A percentile compares a stretch with the other conserved stretches of the same genome.
These are phyloP conservation scores for Polypterus bichir DNA, from an alignment of 2,113 vertebrate genomes.

Conservation along the genomic window DNA sequence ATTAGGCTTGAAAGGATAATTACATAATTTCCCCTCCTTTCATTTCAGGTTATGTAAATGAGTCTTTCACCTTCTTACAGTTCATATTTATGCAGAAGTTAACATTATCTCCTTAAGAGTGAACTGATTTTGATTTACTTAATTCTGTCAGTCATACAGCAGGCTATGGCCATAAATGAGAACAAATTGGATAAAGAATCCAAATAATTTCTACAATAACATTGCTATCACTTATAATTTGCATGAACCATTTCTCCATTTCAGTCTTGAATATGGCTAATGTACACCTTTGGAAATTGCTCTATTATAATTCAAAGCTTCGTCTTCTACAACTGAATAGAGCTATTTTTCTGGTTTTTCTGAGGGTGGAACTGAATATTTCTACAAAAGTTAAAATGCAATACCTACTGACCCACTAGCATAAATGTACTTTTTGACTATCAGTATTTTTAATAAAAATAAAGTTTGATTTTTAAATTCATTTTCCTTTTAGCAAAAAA, in stretches of 20 bases:
- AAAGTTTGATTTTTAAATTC: no score
- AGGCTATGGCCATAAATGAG: conserved; percentile 28
- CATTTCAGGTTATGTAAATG: conserved; percentile 82
- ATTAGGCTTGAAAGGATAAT: conserved; percentile 94
- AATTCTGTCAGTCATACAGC: conserved; percentile 57
- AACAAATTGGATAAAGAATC: conserved; percentile 44
- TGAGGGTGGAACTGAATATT: background rate
- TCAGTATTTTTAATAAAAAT: no score
- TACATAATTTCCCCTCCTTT: conserved; percentile 74
- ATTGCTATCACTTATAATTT: conserved; percentile 27
- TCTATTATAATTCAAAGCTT: background rate
- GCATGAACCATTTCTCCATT: conserved; percentile 21
- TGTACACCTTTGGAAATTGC: conserved; percentile 4
- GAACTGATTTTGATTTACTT: conserved; percentile 56
- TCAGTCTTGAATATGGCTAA: conserved; percentile 15
- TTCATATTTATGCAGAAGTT: conserved; percentile 51
- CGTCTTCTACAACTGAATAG: background rate
- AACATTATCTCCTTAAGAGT: conserved; percentile 10
- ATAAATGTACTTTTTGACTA: no score
- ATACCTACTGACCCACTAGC: no score
- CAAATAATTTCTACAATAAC: conserved; percentile 46
- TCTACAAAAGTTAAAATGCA: no score
- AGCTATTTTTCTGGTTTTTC: conserved; percentile 23
- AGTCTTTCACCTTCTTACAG: conserved; percentile 58
- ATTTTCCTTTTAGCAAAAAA: no score